phyloP scores from a whole-genome alignment of 2,797 vertebrate species.

The Stomatorhinus walkeri region DNA sequence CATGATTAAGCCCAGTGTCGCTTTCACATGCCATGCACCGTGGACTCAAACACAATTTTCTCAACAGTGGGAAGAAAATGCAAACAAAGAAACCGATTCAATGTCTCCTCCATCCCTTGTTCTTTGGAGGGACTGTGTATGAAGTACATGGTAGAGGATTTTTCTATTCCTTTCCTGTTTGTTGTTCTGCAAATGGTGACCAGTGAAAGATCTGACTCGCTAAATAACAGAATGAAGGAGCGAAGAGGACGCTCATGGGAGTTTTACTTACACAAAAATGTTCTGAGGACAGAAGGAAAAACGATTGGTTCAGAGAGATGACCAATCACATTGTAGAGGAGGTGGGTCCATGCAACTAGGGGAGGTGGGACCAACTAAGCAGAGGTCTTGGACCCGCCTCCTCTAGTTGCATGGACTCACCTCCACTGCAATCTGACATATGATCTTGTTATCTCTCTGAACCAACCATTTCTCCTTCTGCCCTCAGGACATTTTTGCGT shows the following conservation, averaged over 20 bases:
- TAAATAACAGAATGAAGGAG: not conserved
- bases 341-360: not conserved
- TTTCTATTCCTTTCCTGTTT: not conserved
- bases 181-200: not conserved
- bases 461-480: not conserved
- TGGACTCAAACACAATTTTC: not conserved
- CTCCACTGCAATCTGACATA: not conserved
- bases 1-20: slow-evolving; percentile 17
- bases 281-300: not conserved
- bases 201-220: not conserved
- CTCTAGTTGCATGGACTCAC: not conserved
- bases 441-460: not conserved
- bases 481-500: not conserved
- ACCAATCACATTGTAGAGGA: not conserved
- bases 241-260: not conserved
- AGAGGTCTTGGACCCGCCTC: not conserved
- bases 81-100: slow-evolving; percentile 41
- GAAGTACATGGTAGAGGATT: not conserved
- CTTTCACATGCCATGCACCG: not conserved
- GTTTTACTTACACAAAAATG: not conserved
- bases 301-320: not conserved
- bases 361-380: not conserved
- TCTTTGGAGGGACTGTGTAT: not conserved
- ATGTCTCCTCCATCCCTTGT: not conserved
- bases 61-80: not conserved